Base-by-base conservation (phyloP, 1,140 invertebrate genomes). In the Drusus annulatus region DNA sequence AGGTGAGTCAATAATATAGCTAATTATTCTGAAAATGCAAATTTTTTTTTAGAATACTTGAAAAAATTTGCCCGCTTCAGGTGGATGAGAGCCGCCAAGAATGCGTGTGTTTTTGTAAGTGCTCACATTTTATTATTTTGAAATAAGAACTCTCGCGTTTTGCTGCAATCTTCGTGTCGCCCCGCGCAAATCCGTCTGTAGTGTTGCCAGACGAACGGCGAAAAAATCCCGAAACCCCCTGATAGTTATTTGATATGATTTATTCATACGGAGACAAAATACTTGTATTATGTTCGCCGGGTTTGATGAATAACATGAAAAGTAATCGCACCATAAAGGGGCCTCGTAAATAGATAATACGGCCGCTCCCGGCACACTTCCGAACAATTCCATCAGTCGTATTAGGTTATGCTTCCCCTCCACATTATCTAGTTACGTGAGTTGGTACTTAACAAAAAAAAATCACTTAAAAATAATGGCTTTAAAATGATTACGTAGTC, bases 241-340 rank as follows among this genome's bases (percentile, higher is more conserved):
- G 82, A 83, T 83, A 83, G 82, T 83, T 83, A 83, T 83, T 83
- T 83, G 80, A 83, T 83, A 83, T 83, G 82, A 83, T 83, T 83
- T 83, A 83, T 83, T 83, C 82, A 83, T 83, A 81, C 77, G 80
- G 73, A 83, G 77, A 83, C 80, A 83, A 81, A 83, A 83, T 83
- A 83, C 80, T 83, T 80, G 82, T 79, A 83, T 80, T 80, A 83
- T 81, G 71, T 69, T 60, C 36, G 19, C 73, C 65, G 75, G 79
- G 76, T 78, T 78, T 78, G 81, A 79, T 80, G 79, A 50, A 76
- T 73, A 73, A 78, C 73, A 36, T 54, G 82, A 83, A 51, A 80
- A 81, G 78, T 79, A 76, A 81, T 83, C 52, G 79, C n/a, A 65
- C 54, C 7, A 58, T 54, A 75, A 71, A 51, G 25, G 51, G 58